Evolutionary conservation across 2,888 invertebrate species (phyloP).

Genomic region (Meganola albula): DNA sequence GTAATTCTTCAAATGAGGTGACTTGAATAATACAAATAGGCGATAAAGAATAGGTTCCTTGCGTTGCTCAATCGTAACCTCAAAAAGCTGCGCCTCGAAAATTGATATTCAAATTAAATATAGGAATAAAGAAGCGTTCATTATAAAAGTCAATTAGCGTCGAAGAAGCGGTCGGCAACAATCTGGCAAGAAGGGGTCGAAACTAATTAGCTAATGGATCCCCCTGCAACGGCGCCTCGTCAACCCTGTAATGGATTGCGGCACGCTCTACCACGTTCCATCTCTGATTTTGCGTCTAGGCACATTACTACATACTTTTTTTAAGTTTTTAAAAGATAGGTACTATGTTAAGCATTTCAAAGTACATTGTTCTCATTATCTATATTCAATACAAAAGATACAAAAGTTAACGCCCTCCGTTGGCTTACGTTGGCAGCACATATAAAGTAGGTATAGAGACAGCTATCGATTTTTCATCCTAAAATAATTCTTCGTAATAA

Average conservation of each 20-base stretch:
- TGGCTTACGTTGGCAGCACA: too few species aligned
- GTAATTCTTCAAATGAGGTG: too few species aligned
- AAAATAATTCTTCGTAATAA: slow-evolving; percentile 49
- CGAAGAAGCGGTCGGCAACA: slow-evolving; percentile 54
- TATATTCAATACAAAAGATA: too few species aligned
- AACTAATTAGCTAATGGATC: slow-evolving; percentile 72
- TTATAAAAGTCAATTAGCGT: slow-evolving; percentile 60
- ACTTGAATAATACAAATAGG: too few species aligned
- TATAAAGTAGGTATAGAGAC: too few species aligned
- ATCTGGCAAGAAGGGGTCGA: slow-evolving; percentile 69
- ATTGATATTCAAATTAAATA: slow-evolving; percentile 15
- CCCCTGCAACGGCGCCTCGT: slow-evolving; percentile 31
- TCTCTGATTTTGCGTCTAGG: slow-evolving; percentile 60
- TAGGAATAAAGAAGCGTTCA: slow-evolving; percentile 25
- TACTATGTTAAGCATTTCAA: too few species aligned
- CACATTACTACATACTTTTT: too few species aligned
- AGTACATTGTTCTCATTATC: too few species aligned
- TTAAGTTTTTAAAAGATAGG: slow-evolving; percentile 2
- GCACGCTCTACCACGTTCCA: slow-evolving; percentile 54
- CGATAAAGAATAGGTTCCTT: too few species aligned
- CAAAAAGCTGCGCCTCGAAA: slow-evolving; percentile 6
- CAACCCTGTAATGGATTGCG: slow-evolving; percentile 58
- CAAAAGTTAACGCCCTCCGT: too few species aligned
- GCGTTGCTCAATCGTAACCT: too few species aligned
- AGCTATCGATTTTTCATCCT: slow-evolving; percentile 23